These are phyloP conservation scores for Lysandra coridon DNA, from an alignment of 2,888 invertebrate genomes.

Conservation along the genomic window DNA sequence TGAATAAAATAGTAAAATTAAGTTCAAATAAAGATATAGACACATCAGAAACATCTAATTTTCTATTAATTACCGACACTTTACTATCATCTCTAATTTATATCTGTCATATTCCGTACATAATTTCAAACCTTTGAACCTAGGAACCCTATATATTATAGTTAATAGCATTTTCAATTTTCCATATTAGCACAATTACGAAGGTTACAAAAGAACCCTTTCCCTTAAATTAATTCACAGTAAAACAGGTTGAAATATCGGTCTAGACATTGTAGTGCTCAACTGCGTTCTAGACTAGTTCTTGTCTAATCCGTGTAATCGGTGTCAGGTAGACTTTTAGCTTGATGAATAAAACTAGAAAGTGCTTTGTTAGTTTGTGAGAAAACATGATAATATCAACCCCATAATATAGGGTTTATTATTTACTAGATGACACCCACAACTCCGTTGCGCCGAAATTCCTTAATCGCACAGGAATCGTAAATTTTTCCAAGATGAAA, in stretches of 20 bases:
- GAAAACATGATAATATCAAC: not conserved
- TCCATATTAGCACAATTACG: slow-evolving; percentile 7
- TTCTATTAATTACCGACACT: too few relatives aligned
- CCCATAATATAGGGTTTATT: too few relatives aligned
- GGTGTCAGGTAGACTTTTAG: not conserved
- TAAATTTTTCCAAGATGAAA: too few relatives aligned
- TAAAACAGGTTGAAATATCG: slow-evolving; percentile 53
- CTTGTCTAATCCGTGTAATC: slow-evolving; percentile 17
- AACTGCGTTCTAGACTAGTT: not conserved
- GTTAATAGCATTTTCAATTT: not conserved
- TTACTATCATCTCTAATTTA: not conserved
- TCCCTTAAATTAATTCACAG: slow-evolving; percentile 24
- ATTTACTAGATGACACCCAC: too few relatives aligned
- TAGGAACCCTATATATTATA: not conserved
- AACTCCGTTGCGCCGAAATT: too few relatives aligned
- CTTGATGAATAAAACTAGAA: not conserved
- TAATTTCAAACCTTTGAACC: slow-evolving; percentile 20
- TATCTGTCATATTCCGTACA: not conserved
- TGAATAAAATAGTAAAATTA: too few relatives aligned
- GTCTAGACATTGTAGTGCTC: slow-evolving; percentile 53
- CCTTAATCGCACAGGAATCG: too few relatives aligned
- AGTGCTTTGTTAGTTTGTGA: not conserved
- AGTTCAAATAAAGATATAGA: too few relatives aligned
- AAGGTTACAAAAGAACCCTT: slow-evolving; percentile 9
- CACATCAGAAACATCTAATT: too few relatives aligned